A percentile compares a stretch with the other conserved stretches of the same genome.
Evolutionary conservation across 2,113 vertebrate species (phyloP).

Genomic region (Rhadina sibilatrix): DNA sequence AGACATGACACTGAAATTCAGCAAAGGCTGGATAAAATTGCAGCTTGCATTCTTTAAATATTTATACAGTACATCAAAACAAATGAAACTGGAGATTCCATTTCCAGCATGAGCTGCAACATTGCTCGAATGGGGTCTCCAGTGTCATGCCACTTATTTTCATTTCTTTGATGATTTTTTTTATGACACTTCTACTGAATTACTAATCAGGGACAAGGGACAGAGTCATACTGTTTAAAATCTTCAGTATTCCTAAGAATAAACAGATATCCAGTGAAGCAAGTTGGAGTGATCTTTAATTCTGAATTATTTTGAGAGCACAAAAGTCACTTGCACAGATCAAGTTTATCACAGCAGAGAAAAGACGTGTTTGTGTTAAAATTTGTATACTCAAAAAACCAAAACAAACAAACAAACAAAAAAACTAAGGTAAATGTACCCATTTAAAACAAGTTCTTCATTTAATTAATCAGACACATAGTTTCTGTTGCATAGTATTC

Average conservation of each 20-base stretch:
- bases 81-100: constrained; percentile 66
- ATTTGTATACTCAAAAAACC: not conserved
- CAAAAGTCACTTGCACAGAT: constrained; percentile 7
- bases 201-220: constrained; percentile 56
- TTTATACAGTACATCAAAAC: constrained; percentile 70
- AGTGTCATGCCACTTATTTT: constrained; percentile 64
- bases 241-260: constrained; percentile 32
- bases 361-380: not conserved
- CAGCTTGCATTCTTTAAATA: constrained; percentile 68
- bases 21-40: constrained; percentile 52
- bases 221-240: constrained; percentile 66
- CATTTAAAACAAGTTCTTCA: not conserved
- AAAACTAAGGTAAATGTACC: not conserved
- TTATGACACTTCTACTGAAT: constrained; percentile 49
- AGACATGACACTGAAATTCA: constrained; percentile 47
- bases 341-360: not conserved
- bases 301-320: constrained; percentile 36
- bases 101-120: constrained; percentile 58
- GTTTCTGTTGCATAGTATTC: not conserved
- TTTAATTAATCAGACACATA: not conserved
- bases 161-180: constrained; percentile 66
- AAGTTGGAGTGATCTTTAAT: constrained; percentile 18
- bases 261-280: constrained; percentile 59
- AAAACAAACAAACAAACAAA: too few species aligned
- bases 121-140: constrained; percentile 42